Evolutionary conservation across 2,113 vertebrate genomes (phyloP).

Genomic region (Platichthys stellatus): DNA sequence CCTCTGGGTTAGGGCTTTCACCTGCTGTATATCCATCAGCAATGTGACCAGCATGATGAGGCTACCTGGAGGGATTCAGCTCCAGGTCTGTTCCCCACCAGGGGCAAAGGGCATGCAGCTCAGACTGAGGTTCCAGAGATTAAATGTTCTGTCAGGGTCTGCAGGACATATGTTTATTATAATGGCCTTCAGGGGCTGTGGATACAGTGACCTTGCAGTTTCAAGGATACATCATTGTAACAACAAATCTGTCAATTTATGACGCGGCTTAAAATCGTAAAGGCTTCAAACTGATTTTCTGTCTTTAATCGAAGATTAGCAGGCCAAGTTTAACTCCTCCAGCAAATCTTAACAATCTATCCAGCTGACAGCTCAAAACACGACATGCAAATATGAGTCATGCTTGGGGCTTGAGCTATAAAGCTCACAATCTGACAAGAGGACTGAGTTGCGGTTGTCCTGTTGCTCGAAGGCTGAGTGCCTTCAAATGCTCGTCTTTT

Average conservation of each 20-base stretch:
- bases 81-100: slow-evolving; percentile 8
- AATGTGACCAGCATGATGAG: slow-evolving; percentile 40
- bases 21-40: slow-evolving; percentile 30
- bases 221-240: slow-evolving; percentile 2
- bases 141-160: slow-evolving; percentile 11
- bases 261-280: not conserved
- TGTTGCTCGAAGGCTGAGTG: not conserved
- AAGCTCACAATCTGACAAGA: slow-evolving; percentile 15
- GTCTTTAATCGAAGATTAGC: slow-evolving; percentile 14
- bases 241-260: slow-evolving; percentile 13
- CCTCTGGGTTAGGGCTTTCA: not conserved
- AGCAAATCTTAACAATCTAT: slow-evolving; percentile 20
- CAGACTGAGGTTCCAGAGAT: slow-evolving; percentile 1
- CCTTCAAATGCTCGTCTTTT: slow-evolving; percentile 13
- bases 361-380: slow-evolving; percentile 15
- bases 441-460: not conserved
- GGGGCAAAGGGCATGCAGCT: not conserved
- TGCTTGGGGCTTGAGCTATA: not conserved
- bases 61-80: slow-evolving; percentile 24
- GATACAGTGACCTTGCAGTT: slow-evolving; percentile 5
- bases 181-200: not conserved
- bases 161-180: slow-evolving; percentile 8
- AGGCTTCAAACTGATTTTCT: slow-evolving; percentile 10
- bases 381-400: not conserved
- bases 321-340: slow-evolving; percentile 22